phyloP scores from a whole-genome alignment of 2,113 vertebrate species.

The Scophthalmus maximus region DNA sequence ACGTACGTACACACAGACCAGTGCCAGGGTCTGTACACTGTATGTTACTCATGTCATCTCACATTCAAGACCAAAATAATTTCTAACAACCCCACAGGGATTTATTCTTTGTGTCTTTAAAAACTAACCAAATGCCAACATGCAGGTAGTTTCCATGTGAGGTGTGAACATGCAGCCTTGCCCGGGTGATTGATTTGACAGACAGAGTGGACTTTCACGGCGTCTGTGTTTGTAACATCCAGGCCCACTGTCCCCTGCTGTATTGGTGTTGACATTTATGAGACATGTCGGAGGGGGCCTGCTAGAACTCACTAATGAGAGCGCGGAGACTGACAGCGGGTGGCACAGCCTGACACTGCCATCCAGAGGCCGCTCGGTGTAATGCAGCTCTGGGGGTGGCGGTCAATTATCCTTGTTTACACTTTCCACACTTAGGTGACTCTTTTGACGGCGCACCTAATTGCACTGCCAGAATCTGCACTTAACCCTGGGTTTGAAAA shows the following conservation, averaged over 20 bases:
- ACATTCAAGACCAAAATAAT: slow-evolving; percentile 57
- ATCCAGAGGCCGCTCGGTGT: slow-evolving; percentile 84
- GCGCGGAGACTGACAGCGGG: slow-evolving; percentile 68
- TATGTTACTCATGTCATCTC: slow-evolving; percentile 32
- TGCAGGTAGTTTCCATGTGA: slow-evolving; percentile 80
- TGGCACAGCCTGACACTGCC: slow-evolving; percentile 90
- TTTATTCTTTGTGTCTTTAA: slow-evolving; percentile 57
- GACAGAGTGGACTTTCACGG: slow-evolving; percentile 93
- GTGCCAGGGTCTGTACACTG: not conserved
- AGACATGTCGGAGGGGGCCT: slow-evolving; percentile 94
- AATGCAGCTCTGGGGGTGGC: slow-evolving; percentile 27
- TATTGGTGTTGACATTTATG: slow-evolving; percentile 98
- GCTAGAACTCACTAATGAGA: slow-evolving; percentile 92
- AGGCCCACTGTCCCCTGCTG: slow-evolving; percentile 94
- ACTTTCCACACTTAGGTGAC: slow-evolving; percentile 39
- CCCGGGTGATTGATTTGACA: slow-evolving; percentile 92
- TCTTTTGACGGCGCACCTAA: slow-evolving; percentile 26
- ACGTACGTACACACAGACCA: not conserved
- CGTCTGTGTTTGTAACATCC: slow-evolving; percentile 97
- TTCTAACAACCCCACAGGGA: slow-evolving; percentile 47
- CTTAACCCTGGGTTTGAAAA: slow-evolving; percentile 4
- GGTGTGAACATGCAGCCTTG: slow-evolving; percentile 89
- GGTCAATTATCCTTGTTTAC: slow-evolving; percentile 44
- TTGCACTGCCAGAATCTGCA: slow-evolving; percentile 19
- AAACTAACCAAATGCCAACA: slow-evolving; percentile 64